These are phyloP conservation scores for Dipodomys ordii DNA, from an alignment of 2,113 vertebrate species.

Conservation along the genomic window DNA sequence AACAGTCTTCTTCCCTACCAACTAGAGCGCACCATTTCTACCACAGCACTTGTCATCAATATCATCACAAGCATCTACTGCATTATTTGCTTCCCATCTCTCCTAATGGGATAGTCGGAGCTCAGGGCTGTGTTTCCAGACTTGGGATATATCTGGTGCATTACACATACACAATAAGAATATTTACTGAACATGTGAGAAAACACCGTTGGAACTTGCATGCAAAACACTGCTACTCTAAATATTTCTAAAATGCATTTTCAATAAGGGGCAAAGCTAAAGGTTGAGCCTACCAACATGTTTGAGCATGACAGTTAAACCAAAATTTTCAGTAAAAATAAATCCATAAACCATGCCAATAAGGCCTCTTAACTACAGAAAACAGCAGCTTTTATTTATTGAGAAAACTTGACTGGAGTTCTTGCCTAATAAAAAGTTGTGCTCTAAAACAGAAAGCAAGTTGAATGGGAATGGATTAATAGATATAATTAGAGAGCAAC, in stretches of 20 bases:
- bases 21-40: neutral
- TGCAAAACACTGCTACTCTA: neutral
- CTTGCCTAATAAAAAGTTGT: slow-evolving; percentile 32
- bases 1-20: neutral
- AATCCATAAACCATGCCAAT: neutral
- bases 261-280: neutral
- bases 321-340: neutral
- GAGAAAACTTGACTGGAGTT: slow-evolving; percentile 17
- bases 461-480: slow-evolving; percentile 50
- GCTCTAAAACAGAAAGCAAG: slow-evolving; percentile 37
- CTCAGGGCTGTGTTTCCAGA: neutral
- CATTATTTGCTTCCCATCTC: neutral
- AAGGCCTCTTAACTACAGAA: neutral
- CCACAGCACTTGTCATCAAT: too few species aligned
- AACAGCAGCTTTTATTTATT: slow-evolving; percentile 47
- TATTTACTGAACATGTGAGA: neutral
- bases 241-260: neutral
- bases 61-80: neutral
- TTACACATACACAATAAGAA: neutral
- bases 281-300: neutral
- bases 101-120: neutral
- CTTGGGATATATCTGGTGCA: neutral
- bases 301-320: neutral
- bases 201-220: neutral
- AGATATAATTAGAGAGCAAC: slow-evolving; percentile 64